phyloP scores from a whole-genome alignment of 2,113 vertebrate species.

The Paramormyrops kingsleyae region DNA sequence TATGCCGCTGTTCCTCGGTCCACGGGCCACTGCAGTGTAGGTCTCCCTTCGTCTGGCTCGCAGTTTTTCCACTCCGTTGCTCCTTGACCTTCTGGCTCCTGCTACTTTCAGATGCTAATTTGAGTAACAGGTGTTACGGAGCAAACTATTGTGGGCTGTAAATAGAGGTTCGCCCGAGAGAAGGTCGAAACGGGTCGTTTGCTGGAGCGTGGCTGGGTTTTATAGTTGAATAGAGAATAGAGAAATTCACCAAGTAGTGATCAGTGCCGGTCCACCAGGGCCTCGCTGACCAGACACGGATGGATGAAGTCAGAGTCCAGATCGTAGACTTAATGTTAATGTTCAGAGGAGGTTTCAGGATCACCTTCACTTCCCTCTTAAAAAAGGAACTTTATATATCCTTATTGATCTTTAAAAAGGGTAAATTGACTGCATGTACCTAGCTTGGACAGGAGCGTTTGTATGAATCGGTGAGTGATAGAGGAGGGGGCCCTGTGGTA shows the following conservation, averaged over 20 bases:
- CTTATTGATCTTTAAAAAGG: not conserved
- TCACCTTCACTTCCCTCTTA: not conserved
- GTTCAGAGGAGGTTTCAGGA: not conserved
- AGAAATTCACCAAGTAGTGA: not conserved
- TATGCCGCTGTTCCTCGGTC: not conserved
- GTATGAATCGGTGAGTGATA: not conserved
- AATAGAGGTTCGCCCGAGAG: not conserved
- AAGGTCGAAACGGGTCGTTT: not conserved
- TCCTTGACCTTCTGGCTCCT: conserved; percentile 5
- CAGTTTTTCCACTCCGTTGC: not conserved
- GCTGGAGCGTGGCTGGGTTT: not conserved
- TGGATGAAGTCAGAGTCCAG: not conserved
- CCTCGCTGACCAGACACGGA: not conserved
- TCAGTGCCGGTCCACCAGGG: not conserved
- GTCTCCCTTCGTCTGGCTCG: not conserved
- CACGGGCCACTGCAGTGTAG: not conserved
- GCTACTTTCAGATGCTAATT: conserved; percentile 13
- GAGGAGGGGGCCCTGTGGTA: not conserved
- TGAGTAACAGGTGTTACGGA: not conserved
- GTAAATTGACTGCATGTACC: not conserved
- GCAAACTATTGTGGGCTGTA: not conserved
- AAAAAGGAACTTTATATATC: not conserved
- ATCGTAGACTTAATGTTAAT: not conserved
- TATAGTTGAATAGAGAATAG: not conserved
- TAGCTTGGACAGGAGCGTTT: not conserved